phyloP scores from a whole-genome alignment of 2,797 vertebrate species.

The Cyprinodon diabolis region DNA sequence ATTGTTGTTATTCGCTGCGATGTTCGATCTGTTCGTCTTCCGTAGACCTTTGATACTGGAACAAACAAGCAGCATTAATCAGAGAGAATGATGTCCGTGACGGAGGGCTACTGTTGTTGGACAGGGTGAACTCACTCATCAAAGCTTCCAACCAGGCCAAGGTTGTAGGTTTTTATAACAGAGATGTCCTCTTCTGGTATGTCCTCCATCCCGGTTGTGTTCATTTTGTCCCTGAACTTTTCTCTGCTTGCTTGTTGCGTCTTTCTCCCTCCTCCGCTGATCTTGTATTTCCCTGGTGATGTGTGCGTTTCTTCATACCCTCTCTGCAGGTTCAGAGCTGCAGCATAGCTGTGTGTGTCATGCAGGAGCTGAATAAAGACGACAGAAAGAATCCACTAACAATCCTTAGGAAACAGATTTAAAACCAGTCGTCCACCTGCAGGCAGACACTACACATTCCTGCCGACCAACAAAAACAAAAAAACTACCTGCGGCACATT shows the following conservation, averaged over 20 bases:
- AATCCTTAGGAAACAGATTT: no score
- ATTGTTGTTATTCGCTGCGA: background rate
- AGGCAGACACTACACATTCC: no score
- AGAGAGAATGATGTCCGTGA: background rate
- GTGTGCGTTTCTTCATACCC: slow-evolving; percentile 4
- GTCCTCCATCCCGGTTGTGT: background rate
- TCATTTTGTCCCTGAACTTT: background rate
- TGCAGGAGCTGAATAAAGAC: background rate
- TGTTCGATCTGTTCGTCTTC: background rate
- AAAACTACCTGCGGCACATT: no score
- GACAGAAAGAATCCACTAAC: background rate
- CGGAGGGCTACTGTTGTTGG: background rate
- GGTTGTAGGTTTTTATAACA: background rate
- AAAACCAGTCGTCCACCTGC: no score
- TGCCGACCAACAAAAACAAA: no score
- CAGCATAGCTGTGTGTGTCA: background rate
- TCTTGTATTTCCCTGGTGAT: background rate
- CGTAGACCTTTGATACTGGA: slow-evolving; percentile 7
- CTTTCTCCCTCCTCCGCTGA: slow-evolving; percentile 10
- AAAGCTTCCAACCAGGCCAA: slow-evolving; percentile 1
- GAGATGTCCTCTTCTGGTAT: background rate
- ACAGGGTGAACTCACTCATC: background rate
- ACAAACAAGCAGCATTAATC: background rate
- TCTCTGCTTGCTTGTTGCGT: background rate
- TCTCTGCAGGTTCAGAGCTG: slow-evolving; percentile 6